Base-by-base conservation (phyloP, 1,140 invertebrate species). In the Lethocerus indicus region DNA sequence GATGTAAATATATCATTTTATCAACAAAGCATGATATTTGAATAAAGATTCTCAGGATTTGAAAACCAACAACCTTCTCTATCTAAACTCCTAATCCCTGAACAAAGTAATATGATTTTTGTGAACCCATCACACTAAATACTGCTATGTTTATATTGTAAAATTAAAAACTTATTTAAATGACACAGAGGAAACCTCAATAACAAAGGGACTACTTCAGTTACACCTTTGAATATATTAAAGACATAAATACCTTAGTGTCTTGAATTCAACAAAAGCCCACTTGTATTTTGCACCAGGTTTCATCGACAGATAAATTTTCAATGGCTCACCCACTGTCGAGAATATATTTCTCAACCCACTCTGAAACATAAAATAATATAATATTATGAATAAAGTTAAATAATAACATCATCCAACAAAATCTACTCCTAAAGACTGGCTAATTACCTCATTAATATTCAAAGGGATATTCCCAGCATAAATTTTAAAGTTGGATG, bases 281-380 rank as follows among this genome's bases (percentile, higher is more conserved):
- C 20, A 47, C 16, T 32, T 29, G 21, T n/a, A 21, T 9, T 32
- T 35, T 2, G 12, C 13, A 23, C 27, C 24, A 13, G 16, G 2
- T 36, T 26, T 29, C n/a, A 29, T 36, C 13, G 18, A 14, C 16
- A 45, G n/a, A 23, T 45, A 28, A 25, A 28, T 45, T 16, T 45
- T 21, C 5, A 27, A 14, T 21, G 16, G 20, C 21, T 23, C 27
- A 1, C 45, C 45, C 12, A 25, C 25, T 12, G 13, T n/a, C 18
- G 18, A 20, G 37, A 47, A 47, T 47, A 47, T 36, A 24, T 47
- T 29, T 21, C 20, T 6, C 9, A 47, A 21, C 3, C 45, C 45
- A 21, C 16, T n/a, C 45, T 47, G 27, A 21, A 47, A 25, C n/a
- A 45, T 9, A 45, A 42, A 45, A 45, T 3, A 26, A 44, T 44